A percentile compares a stretch with the other conserved stretches of the same genome.
These are phyloP conservation scores for Artibeus lituratus DNA, from an alignment of 2,797 vertebrate genomes.

Conservation along the genomic window DNA sequence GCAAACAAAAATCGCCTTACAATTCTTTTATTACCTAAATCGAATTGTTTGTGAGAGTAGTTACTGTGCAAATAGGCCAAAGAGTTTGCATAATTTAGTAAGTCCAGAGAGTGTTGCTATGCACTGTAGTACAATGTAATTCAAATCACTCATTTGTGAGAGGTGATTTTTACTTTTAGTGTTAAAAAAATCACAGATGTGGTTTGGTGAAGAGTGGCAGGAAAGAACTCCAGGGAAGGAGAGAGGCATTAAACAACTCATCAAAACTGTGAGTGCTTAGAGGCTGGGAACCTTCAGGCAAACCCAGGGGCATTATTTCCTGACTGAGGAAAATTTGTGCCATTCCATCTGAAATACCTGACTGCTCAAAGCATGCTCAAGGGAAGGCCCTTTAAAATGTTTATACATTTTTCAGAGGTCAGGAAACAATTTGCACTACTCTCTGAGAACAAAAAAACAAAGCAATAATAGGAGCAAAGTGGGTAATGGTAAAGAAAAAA, in stretches of 20 bases:
- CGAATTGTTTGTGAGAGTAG: neutral
- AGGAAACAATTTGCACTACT: neutral
- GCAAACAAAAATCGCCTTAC: neutral
- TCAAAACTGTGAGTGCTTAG: neutral
- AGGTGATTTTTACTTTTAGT: neutral
- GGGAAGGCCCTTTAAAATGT: neutral
- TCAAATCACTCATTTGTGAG: neutral
- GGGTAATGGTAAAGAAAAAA: neutral
- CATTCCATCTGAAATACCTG: neutral
- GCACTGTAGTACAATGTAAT: neutral
- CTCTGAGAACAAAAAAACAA: neutral
- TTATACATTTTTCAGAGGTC: neutral
- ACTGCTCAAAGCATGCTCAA: neutral
- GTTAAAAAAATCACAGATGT: neutral
- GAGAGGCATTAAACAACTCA: slow-evolving; percentile 35
- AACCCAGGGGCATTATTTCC: neutral
- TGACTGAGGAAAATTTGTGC: neutral
- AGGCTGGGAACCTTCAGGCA: slow-evolving; percentile 6
- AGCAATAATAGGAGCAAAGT: neutral
- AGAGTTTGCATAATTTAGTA: neutral
- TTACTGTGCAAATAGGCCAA: neutral
- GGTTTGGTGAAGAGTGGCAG: neutral
- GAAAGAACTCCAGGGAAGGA: neutral
- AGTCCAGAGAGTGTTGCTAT: neutral
- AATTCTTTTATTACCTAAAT: neutral